These are phyloP conservation scores for Sycophila sp. DNA, from an alignment of 1,140 invertebrate genomes.

Conservation along the genomic window DNA sequence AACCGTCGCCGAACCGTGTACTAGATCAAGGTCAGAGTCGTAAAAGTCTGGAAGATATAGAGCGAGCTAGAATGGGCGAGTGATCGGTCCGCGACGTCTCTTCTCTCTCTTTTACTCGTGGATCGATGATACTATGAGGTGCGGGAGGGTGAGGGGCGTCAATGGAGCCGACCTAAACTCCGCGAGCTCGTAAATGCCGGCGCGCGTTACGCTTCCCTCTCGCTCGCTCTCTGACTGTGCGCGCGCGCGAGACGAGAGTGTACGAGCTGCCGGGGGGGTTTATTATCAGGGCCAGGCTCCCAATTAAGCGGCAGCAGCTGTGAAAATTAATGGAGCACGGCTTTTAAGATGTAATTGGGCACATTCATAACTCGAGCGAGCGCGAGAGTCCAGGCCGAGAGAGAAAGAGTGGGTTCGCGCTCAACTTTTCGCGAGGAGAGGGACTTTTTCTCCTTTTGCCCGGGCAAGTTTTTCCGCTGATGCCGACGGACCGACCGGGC, in stretches of 20 bases:
- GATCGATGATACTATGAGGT: slow-evolving; percentile 37
- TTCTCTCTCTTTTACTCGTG: background rate
- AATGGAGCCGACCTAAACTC: slow-evolving; percentile 53
- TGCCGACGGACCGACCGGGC: no score
- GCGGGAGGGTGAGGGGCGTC: slow-evolving; percentile 10
- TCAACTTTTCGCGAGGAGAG: background rate
- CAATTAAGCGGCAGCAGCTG: slow-evolving; percentile 75
- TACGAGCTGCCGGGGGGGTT: slow-evolving; percentile 64
- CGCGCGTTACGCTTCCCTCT: slow-evolving; percentile 42
- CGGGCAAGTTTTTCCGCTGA: no score
- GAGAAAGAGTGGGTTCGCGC: background rate
- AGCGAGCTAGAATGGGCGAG: slow-evolving; percentile 36
- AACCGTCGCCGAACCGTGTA: background rate
- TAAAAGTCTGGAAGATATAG: slow-evolving; percentile 40
- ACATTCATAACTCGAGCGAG: slow-evolving; percentile 70
- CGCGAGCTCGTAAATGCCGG: slow-evolving; percentile 52
- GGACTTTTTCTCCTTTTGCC: background rate
- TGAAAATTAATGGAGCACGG: slow-evolving; percentile 75
- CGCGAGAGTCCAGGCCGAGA: background rate
- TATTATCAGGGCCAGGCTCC: slow-evolving; percentile 71
- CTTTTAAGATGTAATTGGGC: slow-evolving; percentile 76
- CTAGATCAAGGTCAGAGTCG: slow-evolving; percentile 52
- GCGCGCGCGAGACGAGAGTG: slow-evolving; percentile 53
- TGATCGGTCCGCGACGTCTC: slow-evolving; percentile 28
- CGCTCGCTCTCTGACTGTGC: background rate